Base-by-base conservation (phyloP, 2,888 invertebrate genomes). In the Eurytoma californica region DNA sequence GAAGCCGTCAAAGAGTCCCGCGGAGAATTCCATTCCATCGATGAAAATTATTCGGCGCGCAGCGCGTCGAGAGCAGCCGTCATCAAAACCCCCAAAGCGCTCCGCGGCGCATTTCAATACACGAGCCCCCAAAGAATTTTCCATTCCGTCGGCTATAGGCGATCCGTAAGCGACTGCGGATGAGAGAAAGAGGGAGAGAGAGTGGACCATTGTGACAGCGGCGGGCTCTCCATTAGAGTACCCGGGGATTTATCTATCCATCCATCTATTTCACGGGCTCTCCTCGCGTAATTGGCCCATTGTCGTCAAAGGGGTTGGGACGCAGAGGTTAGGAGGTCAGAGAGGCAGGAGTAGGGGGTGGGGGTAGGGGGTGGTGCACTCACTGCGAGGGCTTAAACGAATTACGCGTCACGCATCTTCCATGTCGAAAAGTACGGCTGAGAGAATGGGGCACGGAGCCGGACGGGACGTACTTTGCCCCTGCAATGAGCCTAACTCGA, bases 241-340 rank as follows among this genome's bases (percentile, higher is more conserved):
- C 16, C n/a, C 24, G 13, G 14, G 53, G 69, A 76, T 76, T 76
- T 76, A 76, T 76, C 76, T 63, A 76, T 61, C 53, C 68, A 63
- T 76, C 76, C 60, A 76, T 76, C 76, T 69, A 76, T 69, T 76
- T 76, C 68, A 61, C 76, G 69, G 24, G 61, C 58, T 28, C 51
- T 63, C 69, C n/a, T 18, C 60, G 73, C 30, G 55, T 75, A 77
- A 77, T 77, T 77, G 39, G 77, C 65, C 70, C 72, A 72, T 78
- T 67, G 67, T 72, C 72, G 60, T 67, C 72, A 78, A 78, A 78
- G 72, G 72, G 78, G 39, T 60, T 58, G 72, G 3, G 12, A 3
- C 63, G 16, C 51, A 24, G 58, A 77, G 78, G 78, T 78, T 78
- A 78, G 72, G 72, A 78, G 78, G 78, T 78, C 78, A 78, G 72